Conservation (phyloP, 2,113 vertebrate genomes). For the Hippoglossus stenolepis region DNA sequence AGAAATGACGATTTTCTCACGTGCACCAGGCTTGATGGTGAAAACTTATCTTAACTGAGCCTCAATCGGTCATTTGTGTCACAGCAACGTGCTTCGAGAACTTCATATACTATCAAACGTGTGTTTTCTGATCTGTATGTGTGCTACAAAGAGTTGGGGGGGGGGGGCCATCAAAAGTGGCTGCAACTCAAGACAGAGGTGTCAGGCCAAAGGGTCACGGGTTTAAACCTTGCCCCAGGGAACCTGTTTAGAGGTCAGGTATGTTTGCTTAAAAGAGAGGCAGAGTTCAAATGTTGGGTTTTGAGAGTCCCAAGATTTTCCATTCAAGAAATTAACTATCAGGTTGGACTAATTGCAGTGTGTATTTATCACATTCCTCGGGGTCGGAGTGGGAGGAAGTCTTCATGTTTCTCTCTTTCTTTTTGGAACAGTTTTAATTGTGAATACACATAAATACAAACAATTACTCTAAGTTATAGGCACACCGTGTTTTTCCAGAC, state of each 20-base stretch:
- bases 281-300: constrained; percentile 63
- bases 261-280: constrained; percentile 75
- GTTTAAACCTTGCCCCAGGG: constrained; percentile 78
- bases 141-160: constrained; percentile 15
- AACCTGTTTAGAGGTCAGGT: constrained; percentile 73
- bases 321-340: constrained; percentile 68
- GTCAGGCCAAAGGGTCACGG: constrained; percentile 67
- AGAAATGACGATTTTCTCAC: not conserved
- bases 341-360: constrained; percentile 67
- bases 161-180: constrained; percentile 68
- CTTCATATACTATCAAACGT: constrained; percentile 33
- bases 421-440: constrained; percentile 18
- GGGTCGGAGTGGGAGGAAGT: not conserved
- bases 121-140: constrained; percentile 28
- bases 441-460: constrained; percentile 29
- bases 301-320: constrained; percentile 60
- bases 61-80: constrained; percentile 29
- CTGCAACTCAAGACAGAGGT: constrained; percentile 58
- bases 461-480: not conserved
- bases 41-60: no score
- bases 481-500: not conserved
- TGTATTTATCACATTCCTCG: constrained; percentile 63
- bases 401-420: not conserved
- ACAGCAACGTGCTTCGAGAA: constrained; percentile 18
- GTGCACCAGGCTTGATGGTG: not conserved